Evolutionary conservation across 2,113 vertebrate genomes (phyloP).

Genomic region (Rafetus swinhoei): DNA sequence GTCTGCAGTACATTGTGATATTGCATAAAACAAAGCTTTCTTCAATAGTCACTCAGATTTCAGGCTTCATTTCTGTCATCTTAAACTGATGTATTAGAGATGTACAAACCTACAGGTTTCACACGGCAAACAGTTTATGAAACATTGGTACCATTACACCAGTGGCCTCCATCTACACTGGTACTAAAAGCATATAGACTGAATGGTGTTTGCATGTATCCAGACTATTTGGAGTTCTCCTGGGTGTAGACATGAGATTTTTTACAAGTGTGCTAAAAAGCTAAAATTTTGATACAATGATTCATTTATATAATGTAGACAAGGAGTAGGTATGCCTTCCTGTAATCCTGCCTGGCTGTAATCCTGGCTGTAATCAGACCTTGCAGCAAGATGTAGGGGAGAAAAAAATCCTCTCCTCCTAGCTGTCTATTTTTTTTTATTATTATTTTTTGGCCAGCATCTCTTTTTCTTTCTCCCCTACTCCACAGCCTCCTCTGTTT

Average conservation of each 20-base stretch:
- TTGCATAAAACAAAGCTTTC: neutral
- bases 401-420: neutral
- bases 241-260: neutral
- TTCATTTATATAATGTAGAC: neutral
- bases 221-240: neutral
- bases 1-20: accelerated
- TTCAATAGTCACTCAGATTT: neutral
- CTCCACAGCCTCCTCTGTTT: neutral
- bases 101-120: neutral
- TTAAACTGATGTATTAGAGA: neutral
- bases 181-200: neutral
- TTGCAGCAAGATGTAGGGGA: neutral
- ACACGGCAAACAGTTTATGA: slow-evolving; percentile 2
- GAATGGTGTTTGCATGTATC: neutral
- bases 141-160: neutral
- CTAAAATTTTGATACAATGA: neutral
- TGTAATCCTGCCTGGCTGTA: no score
- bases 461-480: neutral
- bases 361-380: neutral
- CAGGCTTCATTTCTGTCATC: neutral
- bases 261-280: neutral
- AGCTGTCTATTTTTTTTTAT: no score
- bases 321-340: neutral
- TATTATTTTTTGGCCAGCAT: no score
- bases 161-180: neutral